These are phyloP conservation scores for Sphenodon punctatus DNA, from an alignment of 2,797 vertebrate species.

Conservation along the genomic window DNA sequence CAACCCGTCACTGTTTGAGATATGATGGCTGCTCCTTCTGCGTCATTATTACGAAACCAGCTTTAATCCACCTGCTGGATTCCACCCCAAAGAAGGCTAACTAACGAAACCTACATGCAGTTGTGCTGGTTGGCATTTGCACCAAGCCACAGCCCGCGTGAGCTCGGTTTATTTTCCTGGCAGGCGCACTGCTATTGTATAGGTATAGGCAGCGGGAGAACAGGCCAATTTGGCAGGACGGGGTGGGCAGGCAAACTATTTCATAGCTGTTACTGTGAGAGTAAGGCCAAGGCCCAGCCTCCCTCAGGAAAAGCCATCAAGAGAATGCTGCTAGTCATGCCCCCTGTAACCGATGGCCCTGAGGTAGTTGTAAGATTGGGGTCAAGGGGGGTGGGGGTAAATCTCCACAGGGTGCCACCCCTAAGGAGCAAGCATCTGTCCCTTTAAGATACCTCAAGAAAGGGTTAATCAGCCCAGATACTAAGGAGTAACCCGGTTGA, in stretches of 20 bases:
- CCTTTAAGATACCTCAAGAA: too few species aligned
- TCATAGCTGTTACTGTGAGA: conserved; percentile 61
- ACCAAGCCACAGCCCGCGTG: conserved; percentile 50
- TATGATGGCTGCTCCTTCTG: conserved; percentile 33
- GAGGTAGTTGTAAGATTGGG: neutral
- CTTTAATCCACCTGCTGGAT: conserved; percentile 56
- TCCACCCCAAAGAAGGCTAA: conserved; percentile 46
- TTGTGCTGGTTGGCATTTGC: conserved; percentile 45
- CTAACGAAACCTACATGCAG: conserved; percentile 44
- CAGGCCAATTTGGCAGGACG: conserved; percentile 55
- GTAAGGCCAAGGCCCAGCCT: conserved; percentile 58
- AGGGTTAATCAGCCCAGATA: too few species aligned
- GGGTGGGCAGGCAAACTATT: conserved; percentile 59
- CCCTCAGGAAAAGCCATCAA: neutral
- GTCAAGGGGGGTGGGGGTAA: too few species aligned
- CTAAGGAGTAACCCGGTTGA: too few species aligned
- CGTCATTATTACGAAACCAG: conserved; percentile 36
- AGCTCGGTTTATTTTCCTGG: conserved; percentile 58
- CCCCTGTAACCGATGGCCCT: neutral
- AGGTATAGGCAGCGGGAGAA: too few species aligned
- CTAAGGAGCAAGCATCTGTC: too few species aligned
- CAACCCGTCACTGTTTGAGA: conserved; percentile 55
- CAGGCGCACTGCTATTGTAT: conserved; percentile 35
- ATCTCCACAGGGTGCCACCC: too few species aligned
- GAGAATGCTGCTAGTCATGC: neutral